Base-by-base conservation (phyloP, 2,888 invertebrate species). In the Pachycephus smyrnensis region DNA sequence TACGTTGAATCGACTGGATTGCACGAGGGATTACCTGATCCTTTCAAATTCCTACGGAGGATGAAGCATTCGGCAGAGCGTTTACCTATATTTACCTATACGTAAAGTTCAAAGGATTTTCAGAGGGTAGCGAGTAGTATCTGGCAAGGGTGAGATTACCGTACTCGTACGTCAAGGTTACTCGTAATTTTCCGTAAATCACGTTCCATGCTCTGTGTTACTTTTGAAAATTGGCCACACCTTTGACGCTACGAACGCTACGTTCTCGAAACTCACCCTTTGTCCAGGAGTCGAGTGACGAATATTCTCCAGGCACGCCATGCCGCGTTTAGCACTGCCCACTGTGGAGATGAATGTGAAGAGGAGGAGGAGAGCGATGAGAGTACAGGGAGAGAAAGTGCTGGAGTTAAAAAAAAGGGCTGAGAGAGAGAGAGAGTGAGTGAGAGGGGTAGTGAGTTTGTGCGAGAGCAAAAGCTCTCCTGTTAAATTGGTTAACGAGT, bases 151-250 rank as follows among this genome's bases (percentile, higher is more conserved):
- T 9, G 55, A 55, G 55, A 55, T 55, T 55, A 23, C 55, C 12
- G 11, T 37, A 37, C 37, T 55, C 23, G 23, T 55, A 23, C 55
- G 23, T 55, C 55, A 55, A 55, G 55, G 55, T 55, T 55, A 23
- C 71, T 31, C 12, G 71, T 71, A 30, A 30, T 30, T 71, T 12
- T 23, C 71, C 11, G 12, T 71, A 71, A 71, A 71, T 71, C 33
- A 71, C 23, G 4, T 23, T 23, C 12, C 71, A 3, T 15, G 71
- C 12, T 31, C 36, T 77, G 73, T 37, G 35, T n/a, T 30, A 68
- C 32, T 75, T 68, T 75, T 31, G 32, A 75, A 75, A 55, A 75
- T 75, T 75, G 68, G 55, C 75, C 77, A 55, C 77, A 69, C 77
- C 77, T 75, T 77, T 32, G 40, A 40, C 37, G 35, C 40, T 37